Conservation (phyloP, 2,797 vertebrate species). For the Ctenosaura bakeri region DNA sequence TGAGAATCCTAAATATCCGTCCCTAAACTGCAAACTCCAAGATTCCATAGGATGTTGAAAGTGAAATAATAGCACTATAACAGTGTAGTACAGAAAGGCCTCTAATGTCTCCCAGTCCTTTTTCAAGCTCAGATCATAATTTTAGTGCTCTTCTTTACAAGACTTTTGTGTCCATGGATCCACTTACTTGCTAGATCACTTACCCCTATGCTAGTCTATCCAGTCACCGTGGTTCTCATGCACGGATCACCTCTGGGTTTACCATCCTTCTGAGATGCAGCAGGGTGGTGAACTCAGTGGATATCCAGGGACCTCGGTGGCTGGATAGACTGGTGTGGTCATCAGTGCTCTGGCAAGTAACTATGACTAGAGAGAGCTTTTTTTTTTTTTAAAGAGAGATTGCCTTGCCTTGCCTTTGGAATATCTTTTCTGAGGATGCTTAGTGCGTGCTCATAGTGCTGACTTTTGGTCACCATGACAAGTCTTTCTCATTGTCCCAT, state of each 20-base stretch:
- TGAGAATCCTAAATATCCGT: no score
- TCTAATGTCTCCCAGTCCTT: neutral
- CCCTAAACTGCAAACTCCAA: no score
- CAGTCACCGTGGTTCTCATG: neutral
- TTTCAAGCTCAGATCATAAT: neutral
- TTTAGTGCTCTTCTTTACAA: neutral
- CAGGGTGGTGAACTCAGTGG: no score
- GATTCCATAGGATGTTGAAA: no score
- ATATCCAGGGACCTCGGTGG: no score
- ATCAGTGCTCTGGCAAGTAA: no score
- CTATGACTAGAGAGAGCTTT: neutral
- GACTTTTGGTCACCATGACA: neutral
- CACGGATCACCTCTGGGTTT: neutral
- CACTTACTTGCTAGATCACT: neutral
- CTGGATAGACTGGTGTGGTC: no score
- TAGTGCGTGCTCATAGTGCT: neutral
- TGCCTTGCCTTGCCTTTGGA: neutral
- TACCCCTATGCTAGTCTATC: neutral
- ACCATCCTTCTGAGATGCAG: neutral
- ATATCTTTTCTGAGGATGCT: neutral
- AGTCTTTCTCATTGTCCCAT: neutral
- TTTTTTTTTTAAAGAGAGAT: neutral
- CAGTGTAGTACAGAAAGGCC: no score
- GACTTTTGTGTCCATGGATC: neutral
- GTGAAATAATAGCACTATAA: no score